Evolutionary conservation across 2,113 vertebrate species (phyloP).

Genomic region (Galbula dea): DNA sequence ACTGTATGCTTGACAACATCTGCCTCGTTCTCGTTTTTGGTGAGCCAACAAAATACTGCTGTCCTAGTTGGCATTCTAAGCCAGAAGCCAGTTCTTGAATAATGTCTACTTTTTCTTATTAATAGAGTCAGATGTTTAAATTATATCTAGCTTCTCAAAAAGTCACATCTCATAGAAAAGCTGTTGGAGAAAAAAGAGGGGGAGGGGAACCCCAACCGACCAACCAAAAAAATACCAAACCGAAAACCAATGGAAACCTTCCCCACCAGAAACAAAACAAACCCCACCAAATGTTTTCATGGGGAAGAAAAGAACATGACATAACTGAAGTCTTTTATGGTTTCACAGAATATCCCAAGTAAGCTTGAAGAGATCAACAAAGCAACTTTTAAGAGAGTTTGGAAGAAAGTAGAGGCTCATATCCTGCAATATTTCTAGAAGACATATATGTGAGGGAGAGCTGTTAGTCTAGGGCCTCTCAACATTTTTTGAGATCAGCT

Average conservation of each 20-base stretch:
- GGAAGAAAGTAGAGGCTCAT: neutral
- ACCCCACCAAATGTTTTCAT: no score
- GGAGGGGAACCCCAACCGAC: no score
- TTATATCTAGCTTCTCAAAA: neutral
- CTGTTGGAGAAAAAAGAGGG: accelerated
- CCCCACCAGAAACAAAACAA: no score
- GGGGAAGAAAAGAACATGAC: neutral
- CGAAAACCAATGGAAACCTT: no score
- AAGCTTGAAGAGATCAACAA: neutral
- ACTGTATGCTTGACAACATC: neutral
- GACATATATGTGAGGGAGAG: neutral
- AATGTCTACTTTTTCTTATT: neutral
- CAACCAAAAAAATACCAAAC: no score
- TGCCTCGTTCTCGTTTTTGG: neutral
- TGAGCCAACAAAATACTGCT: neutral
- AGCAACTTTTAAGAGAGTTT: neutral
- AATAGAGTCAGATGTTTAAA: neutral
- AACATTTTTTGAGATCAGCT: neutral
- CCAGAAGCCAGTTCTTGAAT: neutral
- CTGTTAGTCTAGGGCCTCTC: neutral
- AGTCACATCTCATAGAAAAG: neutral
- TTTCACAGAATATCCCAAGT: neutral
- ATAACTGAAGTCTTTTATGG: neutral
- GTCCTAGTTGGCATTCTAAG: neutral
- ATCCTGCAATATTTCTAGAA: neutral